Conservation (phyloP, 2,113 vertebrate species). For the Ursus arctos region DNA sequence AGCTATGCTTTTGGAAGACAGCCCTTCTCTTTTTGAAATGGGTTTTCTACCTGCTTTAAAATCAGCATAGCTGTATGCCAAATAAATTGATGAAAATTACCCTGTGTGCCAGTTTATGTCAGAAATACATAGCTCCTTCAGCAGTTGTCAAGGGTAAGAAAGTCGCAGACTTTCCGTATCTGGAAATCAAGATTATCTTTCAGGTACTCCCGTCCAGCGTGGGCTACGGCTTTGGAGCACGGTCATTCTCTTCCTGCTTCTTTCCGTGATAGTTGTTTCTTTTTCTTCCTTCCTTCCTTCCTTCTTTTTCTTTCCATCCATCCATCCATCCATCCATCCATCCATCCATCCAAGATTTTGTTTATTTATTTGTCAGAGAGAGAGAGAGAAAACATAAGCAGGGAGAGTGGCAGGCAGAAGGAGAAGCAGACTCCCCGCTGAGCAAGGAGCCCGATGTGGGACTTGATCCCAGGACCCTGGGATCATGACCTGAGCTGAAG, state of each 20-base stretch:
- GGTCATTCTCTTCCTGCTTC: background rate
- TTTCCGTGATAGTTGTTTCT: background rate
- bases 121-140: constrained; percentile 31
- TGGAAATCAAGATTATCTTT: background rate
- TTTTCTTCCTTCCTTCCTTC: too few relatives aligned
- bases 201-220: background rate
- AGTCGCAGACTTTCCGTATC: background rate
- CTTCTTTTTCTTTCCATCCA: too few relatives aligned
- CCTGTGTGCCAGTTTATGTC: constrained; percentile 27
- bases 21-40: constrained; percentile 71
- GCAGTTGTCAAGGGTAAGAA: constrained; percentile 4
- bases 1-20: constrained; percentile 66
- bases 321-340: too few relatives aligned
- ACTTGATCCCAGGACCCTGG: too few relatives aligned
- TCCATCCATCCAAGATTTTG: too few relatives aligned
- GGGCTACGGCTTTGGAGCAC: background rate
- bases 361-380: too few relatives aligned
- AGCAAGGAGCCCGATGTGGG: too few relatives aligned
- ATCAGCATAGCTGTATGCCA: constrained; percentile 17
- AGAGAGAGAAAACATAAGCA: too few relatives aligned
- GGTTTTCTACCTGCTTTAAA: constrained; percentile 73
- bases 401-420: too few relatives aligned
- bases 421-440: too few relatives aligned
- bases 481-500: too few relatives aligned
- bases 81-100: constrained; percentile 69